Conservation (phyloP, 2,888 invertebrate genomes). For the Aspidiotus rigidus region DNA sequence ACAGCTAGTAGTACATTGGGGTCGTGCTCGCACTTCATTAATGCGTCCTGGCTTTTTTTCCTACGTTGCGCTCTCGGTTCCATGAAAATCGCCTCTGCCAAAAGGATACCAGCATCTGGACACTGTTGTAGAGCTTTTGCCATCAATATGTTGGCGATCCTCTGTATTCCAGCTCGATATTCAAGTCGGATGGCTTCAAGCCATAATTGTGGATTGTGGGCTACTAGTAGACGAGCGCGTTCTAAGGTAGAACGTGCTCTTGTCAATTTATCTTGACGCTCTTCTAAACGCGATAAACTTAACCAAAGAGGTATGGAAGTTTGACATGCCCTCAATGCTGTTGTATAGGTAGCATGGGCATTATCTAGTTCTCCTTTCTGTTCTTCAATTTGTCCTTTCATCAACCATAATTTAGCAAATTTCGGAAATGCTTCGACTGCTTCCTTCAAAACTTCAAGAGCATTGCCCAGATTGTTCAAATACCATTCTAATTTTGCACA, state of each 20-base stretch:
- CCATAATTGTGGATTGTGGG: conserved; percentile 82
- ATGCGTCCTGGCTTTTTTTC: conserved; percentile 92
- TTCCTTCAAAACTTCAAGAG: conserved; percentile 72
- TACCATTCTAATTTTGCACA: conserved; percentile 98
- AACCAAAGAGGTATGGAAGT: conserved; percentile 87
- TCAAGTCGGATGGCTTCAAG: conserved; percentile 87
- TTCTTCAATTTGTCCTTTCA: conserved; percentile 95
- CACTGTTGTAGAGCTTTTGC: conserved; percentile 73
- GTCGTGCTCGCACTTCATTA: conserved; percentile 97
- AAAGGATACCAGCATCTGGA: conserved; percentile 72
- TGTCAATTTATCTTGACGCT: conserved; percentile 72
- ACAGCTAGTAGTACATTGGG: conserved; percentile 90
- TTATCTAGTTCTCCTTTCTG: conserved; percentile 65
- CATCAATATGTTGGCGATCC: conserved; percentile 85
- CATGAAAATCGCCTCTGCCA: conserved; percentile 98
- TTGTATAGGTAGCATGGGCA: conserved; percentile 78
- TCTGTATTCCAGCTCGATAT: conserved; percentile 63
- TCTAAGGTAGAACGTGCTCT: conserved; percentile 95
- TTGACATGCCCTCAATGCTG: conserved; percentile 85
- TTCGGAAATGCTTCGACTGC: conserved; percentile 81
- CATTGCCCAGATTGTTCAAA: conserved; percentile 69
- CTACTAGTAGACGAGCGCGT: conserved; percentile 85
- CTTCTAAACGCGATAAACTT: conserved; percentile 77
- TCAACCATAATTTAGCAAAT: conserved; percentile 95
- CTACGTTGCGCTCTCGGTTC: conserved; percentile 91